phyloP scores from a whole-genome alignment of 2,888 invertebrate genomes.

The Philhelius pedissequus region DNA sequence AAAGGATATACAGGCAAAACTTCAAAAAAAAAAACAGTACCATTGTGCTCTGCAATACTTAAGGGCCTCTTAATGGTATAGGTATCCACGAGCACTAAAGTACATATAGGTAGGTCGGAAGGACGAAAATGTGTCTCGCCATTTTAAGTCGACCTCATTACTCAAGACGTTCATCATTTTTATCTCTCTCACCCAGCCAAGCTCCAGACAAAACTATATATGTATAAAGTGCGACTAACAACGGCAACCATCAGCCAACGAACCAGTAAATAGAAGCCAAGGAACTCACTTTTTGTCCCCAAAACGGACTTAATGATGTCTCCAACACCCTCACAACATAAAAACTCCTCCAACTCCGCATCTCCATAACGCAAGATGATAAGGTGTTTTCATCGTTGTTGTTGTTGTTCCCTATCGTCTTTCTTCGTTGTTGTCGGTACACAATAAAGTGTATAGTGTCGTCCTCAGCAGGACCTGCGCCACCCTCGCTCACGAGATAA shows the following conservation, averaged over 20 bases:
- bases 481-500: conserved; percentile 48
- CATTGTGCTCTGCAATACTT: not conserved
- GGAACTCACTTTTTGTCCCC: conserved; percentile 43
- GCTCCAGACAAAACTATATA: conserved; percentile 2
- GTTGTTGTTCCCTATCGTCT: conserved; percentile 13
- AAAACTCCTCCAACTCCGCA: not conserved
- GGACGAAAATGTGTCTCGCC: conserved; percentile 64
- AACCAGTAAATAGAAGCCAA: conserved; percentile 57
- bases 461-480: conserved; percentile 27
- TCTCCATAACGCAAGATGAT: not conserved
- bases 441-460: too few species aligned
- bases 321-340: conserved; percentile 25
- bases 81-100: conserved; percentile 26
- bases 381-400: conserved; percentile 33
- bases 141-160: conserved; percentile 65
- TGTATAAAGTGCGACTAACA: not conserved
- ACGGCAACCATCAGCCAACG: not conserved
- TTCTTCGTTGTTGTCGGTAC: not conserved
- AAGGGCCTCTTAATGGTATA: conserved; percentile 31
- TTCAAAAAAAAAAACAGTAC: not conserved
- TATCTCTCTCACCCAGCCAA: conserved; percentile 53
- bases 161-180: conserved; percentile 68
- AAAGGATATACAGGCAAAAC: not conserved
- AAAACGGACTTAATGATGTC: conserved; percentile 65
- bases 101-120: not conserved